A percentile compares a stretch with the other conserved stretches of the same genome.
These are phyloP conservation scores for Euzetes globulus DNA, from an alignment of 2,888 invertebrate genomes.

Conservation along the genomic window DNA sequence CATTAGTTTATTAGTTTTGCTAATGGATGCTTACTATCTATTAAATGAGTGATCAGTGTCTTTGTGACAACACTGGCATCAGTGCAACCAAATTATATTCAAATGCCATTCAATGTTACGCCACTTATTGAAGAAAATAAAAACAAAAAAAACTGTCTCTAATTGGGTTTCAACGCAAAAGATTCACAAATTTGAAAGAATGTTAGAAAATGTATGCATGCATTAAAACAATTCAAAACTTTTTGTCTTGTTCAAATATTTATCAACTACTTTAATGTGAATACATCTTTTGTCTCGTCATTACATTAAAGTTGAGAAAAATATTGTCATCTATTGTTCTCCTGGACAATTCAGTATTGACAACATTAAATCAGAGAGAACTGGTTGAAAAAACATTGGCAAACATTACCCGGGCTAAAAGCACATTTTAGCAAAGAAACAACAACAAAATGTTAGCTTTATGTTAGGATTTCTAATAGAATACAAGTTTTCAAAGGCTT, in stretches of 20 bases:
- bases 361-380: too few relatives aligned
- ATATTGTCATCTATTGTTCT: too few relatives aligned
- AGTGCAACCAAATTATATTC: neutral
- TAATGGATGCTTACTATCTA: neutral
- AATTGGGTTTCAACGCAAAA: neutral
- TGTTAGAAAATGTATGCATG: neutral
- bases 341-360: too few relatives aligned
- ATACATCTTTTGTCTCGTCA: too few relatives aligned
- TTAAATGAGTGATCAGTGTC: slow-evolving; percentile 26
- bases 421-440: too few relatives aligned
- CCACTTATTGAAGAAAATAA: neutral
- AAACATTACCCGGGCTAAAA: too few relatives aligned
- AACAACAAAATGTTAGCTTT: too few relatives aligned
- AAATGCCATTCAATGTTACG: neutral
- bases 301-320: too few relatives aligned
- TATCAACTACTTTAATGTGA: neutral
- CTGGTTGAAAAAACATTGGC: too few relatives aligned
- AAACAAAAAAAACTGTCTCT: neutral
- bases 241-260: neutral
- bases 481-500: too few relatives aligned
- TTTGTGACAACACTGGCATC: neutral
- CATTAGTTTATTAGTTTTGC: slow-evolving; percentile 23
- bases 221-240: neutral
- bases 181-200: neutral
- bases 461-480: too few relatives aligned